A percentile compares a stretch with the other conserved stretches of the same genome.
phyloP scores from a whole-genome alignment of 1,140 invertebrate species.

The Ceratina calcarata region DNA sequence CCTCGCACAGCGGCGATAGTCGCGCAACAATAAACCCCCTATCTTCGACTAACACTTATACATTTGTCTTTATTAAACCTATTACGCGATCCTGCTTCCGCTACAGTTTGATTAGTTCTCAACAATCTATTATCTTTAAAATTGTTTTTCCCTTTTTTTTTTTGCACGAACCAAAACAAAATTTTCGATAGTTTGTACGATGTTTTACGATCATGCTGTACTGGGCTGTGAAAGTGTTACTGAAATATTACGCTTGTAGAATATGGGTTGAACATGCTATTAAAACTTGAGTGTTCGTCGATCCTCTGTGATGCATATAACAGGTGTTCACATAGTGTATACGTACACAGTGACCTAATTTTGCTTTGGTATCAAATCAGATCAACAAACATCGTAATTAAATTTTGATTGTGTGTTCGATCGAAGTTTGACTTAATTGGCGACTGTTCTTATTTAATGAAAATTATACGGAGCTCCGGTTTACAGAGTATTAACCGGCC shows the following conservation, averaged over 20 bases:
- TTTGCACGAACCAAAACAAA: too few relatives aligned
- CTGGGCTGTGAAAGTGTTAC: too few relatives aligned
- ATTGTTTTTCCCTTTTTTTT: too few relatives aligned
- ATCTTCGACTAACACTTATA: neutral
- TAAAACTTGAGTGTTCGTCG: conserved; percentile 40
- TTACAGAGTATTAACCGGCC: neutral
- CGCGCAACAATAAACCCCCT: conserved; percentile 30
- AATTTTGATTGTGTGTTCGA: too few relatives aligned
- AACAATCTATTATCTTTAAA: too few relatives aligned
- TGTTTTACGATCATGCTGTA: too few relatives aligned
- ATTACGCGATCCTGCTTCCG: neutral
- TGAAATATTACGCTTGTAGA: neutral
- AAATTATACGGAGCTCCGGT: too few relatives aligned
- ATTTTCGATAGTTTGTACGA: too few relatives aligned
- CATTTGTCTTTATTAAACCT: conserved; percentile 15
- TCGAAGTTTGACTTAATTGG: too few relatives aligned
- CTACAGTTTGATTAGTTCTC: too few relatives aligned
- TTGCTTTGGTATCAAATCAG: conserved; percentile 26
- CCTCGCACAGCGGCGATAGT: neutral
- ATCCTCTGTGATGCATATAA: neutral
- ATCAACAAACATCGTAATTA: neutral
- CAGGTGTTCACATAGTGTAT: conserved; percentile 37
- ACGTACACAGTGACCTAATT: conserved; percentile 4
- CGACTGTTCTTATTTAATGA: too few relatives aligned
- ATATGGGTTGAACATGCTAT: conserved; percentile 48